phyloP scores from a whole-genome alignment of 2,888 invertebrate genomes.

The Scelioninae gen. 1 region DNA sequence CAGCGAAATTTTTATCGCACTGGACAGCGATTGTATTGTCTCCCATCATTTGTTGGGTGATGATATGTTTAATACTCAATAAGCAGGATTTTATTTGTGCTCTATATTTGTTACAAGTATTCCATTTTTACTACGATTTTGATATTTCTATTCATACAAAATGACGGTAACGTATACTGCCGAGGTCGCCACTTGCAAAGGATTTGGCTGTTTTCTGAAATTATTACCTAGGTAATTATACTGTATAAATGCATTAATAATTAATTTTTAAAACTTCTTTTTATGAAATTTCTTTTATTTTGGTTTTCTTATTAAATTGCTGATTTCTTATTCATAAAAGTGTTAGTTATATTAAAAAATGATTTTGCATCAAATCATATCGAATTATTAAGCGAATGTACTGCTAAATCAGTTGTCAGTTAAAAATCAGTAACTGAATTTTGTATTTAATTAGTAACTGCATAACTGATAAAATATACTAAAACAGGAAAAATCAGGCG shows the following conservation, averaged over 20 bases:
- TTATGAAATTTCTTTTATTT: no score
- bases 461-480: no score
- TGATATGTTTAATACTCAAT: slow-evolving; percentile 24
- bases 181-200: slow-evolving; percentile 93
- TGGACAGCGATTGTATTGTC: slow-evolving; percentile 16
- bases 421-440: no score
- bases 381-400: no score
- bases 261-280: neutral
- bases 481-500: no score
- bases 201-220: slow-evolving; percentile 94
- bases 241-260: neutral
- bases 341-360: no score
- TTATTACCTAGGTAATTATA: slow-evolving; percentile 90
- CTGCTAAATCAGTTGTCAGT: no score
- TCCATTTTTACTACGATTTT: slow-evolving; percentile 3
- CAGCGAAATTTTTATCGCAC: slow-evolving; percentile 16
- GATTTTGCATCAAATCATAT: no score
- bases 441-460: no score
- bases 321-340: no score
- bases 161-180: slow-evolving; percentile 95
- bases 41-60: neutral
- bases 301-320: no score
- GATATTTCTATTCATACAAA: slow-evolving; percentile 68
- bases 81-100: slow-evolving; percentile 11
- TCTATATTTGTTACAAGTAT: slow-evolving; percentile 11